phyloP scores from a whole-genome alignment of 2,113 vertebrate species.

The Haemorhous mexicanus region DNA sequence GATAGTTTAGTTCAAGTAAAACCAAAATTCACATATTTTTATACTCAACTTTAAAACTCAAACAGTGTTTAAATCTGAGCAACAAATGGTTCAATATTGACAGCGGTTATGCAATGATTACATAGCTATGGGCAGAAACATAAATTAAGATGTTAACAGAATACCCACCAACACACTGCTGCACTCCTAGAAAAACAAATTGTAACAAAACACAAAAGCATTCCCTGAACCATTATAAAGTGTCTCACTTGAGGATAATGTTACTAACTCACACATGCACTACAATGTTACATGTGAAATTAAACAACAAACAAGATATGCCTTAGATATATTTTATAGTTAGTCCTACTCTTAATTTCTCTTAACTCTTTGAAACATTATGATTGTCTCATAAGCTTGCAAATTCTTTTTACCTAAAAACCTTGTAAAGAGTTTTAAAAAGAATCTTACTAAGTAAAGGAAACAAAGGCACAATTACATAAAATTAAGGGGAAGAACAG shows the following conservation, averaged over 20 bases:
- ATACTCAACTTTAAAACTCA: slow-evolving; percentile 56
- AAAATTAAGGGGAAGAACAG: slow-evolving; percentile 49
- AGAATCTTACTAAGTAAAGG: not conserved
- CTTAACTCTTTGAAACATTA: slow-evolving; percentile 53
- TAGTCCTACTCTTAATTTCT: slow-evolving; percentile 55
- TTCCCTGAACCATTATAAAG: slow-evolving; percentile 73
- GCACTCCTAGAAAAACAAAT: slow-evolving; percentile 45
- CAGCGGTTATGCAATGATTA: slow-evolving; percentile 32
- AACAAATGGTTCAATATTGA: slow-evolving; percentile 59
- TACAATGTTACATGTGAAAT: slow-evolving; percentile 72
- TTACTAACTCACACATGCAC: slow-evolving; percentile 63
- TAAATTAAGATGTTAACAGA: slow-evolving; percentile 50
- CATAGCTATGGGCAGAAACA: not conserved
- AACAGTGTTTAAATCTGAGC: slow-evolving; percentile 73
- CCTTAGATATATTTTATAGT: slow-evolving; percentile 63
- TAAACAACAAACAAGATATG: slow-evolving; percentile 61
- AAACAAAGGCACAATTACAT: slow-evolving; percentile 64
- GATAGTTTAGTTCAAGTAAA: slow-evolving; percentile 76
- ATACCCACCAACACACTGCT: slow-evolving; percentile 22
- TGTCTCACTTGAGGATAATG: slow-evolving; percentile 56
- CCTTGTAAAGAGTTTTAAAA: slow-evolving; percentile 3
- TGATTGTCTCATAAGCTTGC: slow-evolving; percentile 59
- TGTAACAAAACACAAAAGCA: slow-evolving; percentile 39
- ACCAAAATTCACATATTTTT: slow-evolving; percentile 74
- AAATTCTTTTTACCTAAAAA: slow-evolving; percentile 12